phyloP scores from a whole-genome alignment of 2,797 vertebrate genomes.

The Ceryle rudis region DNA sequence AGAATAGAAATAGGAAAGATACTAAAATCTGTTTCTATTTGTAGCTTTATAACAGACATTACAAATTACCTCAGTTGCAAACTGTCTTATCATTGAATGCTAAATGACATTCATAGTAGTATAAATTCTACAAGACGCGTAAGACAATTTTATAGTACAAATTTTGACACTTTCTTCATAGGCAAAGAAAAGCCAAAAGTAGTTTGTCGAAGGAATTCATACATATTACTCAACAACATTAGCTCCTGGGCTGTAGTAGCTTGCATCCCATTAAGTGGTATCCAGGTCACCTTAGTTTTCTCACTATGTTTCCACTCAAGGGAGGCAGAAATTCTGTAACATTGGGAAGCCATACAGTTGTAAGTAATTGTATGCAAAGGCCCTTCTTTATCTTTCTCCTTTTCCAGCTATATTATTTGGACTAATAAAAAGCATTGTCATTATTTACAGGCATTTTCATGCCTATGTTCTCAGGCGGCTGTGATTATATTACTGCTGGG shows the following conservation, averaged over 20 bases:
- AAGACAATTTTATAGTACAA: neutral
- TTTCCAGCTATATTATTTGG: neutral
- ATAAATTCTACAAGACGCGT: neutral
- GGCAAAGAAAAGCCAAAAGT: neutral
- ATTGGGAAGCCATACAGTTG: neutral
- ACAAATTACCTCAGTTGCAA: neutral
- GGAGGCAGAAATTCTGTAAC: neutral
- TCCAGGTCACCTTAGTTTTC: neutral
- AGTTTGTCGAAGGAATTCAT: neutral
- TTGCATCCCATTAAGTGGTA: neutral
- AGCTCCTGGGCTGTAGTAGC: neutral
- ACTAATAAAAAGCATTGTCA: neutral
- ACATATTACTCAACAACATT: neutral
- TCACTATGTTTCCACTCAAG: neutral
- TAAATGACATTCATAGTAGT: neutral
- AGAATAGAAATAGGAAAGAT: neutral
- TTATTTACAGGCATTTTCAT: neutral
- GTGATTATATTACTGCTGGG: neutral
- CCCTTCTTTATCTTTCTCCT: neutral
- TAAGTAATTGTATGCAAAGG: neutral
- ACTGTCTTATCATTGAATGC: neutral
- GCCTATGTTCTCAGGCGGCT: neutral
- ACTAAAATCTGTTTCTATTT: neutral
- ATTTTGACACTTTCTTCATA: neutral
- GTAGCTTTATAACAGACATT: neutral